Conservation (phyloP, 1,140 invertebrate genomes). For the Mactra quadrangularis region DNA sequence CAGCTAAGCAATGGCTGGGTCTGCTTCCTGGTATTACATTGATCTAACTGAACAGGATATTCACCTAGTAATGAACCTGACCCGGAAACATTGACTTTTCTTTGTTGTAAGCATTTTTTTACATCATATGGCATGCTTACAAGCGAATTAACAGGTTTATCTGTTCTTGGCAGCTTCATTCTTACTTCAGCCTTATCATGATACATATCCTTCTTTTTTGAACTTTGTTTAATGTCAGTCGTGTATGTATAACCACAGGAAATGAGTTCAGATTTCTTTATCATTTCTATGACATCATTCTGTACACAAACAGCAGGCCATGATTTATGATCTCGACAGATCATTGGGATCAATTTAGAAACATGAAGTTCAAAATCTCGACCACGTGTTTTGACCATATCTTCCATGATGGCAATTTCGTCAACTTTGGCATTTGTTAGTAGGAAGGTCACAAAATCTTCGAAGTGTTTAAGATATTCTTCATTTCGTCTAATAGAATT, state of each 20-base stretch:
- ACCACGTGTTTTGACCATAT: background rate
- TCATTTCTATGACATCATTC: background rate
- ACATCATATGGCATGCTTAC: too few relatives aligned
- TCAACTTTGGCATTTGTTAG: background rate
- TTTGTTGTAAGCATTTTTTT: too few relatives aligned
- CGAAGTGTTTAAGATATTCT: background rate
- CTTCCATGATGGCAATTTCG: slow-evolving; percentile 19
- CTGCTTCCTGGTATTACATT: too few relatives aligned
- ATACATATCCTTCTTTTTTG: background rate
- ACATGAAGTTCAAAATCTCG: background rate
- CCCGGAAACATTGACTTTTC: too few relatives aligned
- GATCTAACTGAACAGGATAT: too few relatives aligned
- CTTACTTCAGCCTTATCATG: too few relatives aligned
- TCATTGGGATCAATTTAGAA: background rate
- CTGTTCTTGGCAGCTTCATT: too few relatives aligned
- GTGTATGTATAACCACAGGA: background rate
- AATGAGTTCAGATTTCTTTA: background rate
- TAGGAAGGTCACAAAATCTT: background rate
- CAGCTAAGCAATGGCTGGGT: too few relatives aligned
- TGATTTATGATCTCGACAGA: background rate
- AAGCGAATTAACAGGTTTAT: too few relatives aligned
- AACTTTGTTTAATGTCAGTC: too few relatives aligned
- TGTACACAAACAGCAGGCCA: background rate
- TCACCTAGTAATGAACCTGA: too few relatives aligned
- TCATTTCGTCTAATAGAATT: background rate